Conservation (phyloP, 2,888 invertebrate genomes). For the Thymelicus sylvestris region DNA sequence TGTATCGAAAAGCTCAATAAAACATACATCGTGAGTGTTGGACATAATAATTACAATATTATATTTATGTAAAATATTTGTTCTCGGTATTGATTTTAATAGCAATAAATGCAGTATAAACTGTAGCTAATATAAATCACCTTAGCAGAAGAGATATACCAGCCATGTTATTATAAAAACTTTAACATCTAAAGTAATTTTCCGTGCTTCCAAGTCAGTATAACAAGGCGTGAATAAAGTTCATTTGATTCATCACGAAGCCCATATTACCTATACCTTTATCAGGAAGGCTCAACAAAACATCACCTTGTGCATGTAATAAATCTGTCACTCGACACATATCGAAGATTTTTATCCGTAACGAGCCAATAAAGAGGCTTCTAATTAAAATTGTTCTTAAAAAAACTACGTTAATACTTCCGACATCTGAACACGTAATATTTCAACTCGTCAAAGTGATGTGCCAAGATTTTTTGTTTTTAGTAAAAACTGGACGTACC, state of each 20-base stretch:
- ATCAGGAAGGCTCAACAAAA: constrained; percentile 66
- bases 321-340: constrained; percentile 76
- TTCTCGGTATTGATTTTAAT: not conserved
- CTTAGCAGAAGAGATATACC: not conserved
- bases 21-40: constrained; percentile 13
- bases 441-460: constrained; percentile 55
- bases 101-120: constrained; percentile 8
- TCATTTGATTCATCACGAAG: constrained; percentile 35
- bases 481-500: constrained; percentile 57
- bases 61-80: constrained; percentile 14
- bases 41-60: constrained; percentile 14
- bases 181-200: constrained; percentile 28
- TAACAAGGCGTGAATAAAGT: constrained; percentile 34
- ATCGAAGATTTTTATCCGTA: constrained; percentile 70
- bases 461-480: constrained; percentile 61
- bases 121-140: constrained; percentile 15
- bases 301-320: constrained; percentile 71
- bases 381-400: constrained; percentile 77
- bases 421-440: constrained; percentile 67
- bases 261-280: constrained; percentile 37
- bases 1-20: constrained; percentile 19
- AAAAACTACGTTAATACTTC: constrained; percentile 61
- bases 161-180: constrained; percentile 19
- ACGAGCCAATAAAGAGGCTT: constrained; percentile 72
- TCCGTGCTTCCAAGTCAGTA: constrained; percentile 37